Percentiles rank a stretch among this genome's conserved stretches.
phyloP scores from a whole-genome alignment of 2,888 invertebrate species.

The Helleia helle region DNA sequence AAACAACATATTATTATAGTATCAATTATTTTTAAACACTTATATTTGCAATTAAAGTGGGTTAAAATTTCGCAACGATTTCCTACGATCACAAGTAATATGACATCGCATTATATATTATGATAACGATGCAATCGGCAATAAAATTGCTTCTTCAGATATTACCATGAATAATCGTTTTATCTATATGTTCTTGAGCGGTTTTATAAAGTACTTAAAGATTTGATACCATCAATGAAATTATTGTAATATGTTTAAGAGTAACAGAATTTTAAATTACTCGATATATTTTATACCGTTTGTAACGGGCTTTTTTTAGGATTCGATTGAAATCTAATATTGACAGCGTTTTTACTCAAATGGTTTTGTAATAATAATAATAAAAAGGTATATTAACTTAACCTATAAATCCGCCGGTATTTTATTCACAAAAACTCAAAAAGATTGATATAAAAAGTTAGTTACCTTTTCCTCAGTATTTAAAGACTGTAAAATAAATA shows the following conservation, averaged over 20 bases:
- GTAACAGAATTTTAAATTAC: no score
- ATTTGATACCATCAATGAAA: background rate
- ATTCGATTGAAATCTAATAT: no score
- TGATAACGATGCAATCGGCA: background rate
- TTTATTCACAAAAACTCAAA: no score
- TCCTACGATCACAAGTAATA: background rate
- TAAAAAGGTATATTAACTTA: no score
- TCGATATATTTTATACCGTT: background rate
- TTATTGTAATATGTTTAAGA: background rate
- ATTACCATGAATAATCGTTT: background rate
- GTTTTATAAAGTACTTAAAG: background rate
- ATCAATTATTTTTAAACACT: background rate
- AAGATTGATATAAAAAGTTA: no score
- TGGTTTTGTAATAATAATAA: no score
- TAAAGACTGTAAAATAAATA: no score
- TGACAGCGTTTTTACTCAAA: no score
- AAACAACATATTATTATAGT: no score
- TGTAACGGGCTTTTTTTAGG: no score
- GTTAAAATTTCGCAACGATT: background rate
- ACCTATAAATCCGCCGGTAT: no score
- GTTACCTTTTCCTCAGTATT: no score
- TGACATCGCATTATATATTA: constrained; percentile 2
- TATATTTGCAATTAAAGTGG: background rate
- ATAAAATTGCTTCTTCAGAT: background rate
- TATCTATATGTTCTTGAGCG: background rate